phyloP scores from a whole-genome alignment of 2,113 vertebrate genomes.

The Syngnathus floridae region DNA sequence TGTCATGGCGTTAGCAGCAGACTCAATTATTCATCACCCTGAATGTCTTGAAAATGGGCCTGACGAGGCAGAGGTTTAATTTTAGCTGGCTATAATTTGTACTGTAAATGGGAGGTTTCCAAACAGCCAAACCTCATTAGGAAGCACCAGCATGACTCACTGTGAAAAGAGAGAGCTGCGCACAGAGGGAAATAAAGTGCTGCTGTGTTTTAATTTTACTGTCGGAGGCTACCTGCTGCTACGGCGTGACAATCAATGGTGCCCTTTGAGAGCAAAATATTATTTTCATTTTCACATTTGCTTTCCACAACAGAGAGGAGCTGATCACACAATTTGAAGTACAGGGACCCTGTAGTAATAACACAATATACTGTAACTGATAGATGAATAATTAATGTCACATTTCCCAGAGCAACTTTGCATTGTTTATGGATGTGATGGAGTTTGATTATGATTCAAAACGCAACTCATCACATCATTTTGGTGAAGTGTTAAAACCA shows the following conservation, averaged over 20 bases:
- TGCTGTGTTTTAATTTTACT: constrained; percentile 27
- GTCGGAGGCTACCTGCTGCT: constrained; percentile 22
- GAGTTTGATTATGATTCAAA: constrained; percentile 7
- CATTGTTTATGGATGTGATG: constrained; percentile 6
- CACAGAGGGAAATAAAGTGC: constrained; percentile 64
- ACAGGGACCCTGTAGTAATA: constrained; percentile 1
- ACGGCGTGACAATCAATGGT: constrained; percentile 8
- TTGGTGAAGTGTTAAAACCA: not conserved
- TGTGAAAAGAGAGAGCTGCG: constrained; percentile 67
- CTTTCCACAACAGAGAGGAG: constrained; percentile 73
- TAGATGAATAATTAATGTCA: constrained; percentile 11
- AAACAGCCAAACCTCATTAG: constrained; percentile 75
- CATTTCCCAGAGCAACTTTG: constrained; percentile 9
- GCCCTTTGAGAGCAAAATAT: constrained; percentile 64
- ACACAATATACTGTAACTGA: not conserved
- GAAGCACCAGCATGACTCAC: constrained; percentile 75
- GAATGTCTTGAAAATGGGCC: constrained; percentile 80
- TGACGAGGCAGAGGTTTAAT: constrained; percentile 82
- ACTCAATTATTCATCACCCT: constrained; percentile 83
- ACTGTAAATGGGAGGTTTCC: constrained; percentile 77
- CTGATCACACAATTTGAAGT: constrained; percentile 60
- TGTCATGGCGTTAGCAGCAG: constrained; percentile 61
- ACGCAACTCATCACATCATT: not conserved
- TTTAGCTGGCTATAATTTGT: constrained; percentile 78
- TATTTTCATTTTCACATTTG: constrained; percentile 68